Evolutionary conservation across 2,113 vertebrate genomes (phyloP).

Genomic region (Anoplopoma fimbria): DNA sequence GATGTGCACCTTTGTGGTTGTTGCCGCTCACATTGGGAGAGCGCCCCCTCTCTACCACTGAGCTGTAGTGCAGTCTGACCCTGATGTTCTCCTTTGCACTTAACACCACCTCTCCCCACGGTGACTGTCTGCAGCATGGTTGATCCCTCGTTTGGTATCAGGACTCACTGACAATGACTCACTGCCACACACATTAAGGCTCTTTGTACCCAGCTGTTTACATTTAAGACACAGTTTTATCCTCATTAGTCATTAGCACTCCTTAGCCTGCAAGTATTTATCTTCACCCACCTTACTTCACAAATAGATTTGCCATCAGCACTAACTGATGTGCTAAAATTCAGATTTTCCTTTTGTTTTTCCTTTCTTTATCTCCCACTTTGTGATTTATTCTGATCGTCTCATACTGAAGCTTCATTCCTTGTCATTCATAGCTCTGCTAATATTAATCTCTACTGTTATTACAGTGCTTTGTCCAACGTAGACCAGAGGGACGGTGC

Average conservation of each 20-base stretch:
- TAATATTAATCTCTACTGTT: conserved; percentile 47
- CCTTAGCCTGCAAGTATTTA: background rate
- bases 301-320: background rate
- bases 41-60: conserved; percentile 35
- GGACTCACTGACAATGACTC: conserved; percentile 28
- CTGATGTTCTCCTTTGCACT: conserved; percentile 24
- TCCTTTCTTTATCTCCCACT: conserved; percentile 24
- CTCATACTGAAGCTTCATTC: background rate
- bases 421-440: background rate
- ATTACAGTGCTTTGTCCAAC: conserved; percentile 85
- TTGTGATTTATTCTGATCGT: background rate
- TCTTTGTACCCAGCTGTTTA: background rate
- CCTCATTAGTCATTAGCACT: background rate
- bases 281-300: background rate
- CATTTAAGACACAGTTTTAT: background rate
- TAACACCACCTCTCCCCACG: background rate
- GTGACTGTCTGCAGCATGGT: conserved; percentile 17
- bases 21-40: conserved; percentile 42
- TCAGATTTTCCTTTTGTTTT: conserved; percentile 1
- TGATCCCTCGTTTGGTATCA: conserved; percentile 13
- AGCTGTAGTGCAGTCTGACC: conserved; percentile 58
- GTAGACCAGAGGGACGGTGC: conserved; percentile 49
- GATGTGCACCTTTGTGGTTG: conserved; percentile 69
- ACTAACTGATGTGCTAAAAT: background rate
- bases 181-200: background rate